phyloP scores from a whole-genome alignment of 1,140 invertebrate genomes.

The Yoshiicerus persimilis region DNA sequence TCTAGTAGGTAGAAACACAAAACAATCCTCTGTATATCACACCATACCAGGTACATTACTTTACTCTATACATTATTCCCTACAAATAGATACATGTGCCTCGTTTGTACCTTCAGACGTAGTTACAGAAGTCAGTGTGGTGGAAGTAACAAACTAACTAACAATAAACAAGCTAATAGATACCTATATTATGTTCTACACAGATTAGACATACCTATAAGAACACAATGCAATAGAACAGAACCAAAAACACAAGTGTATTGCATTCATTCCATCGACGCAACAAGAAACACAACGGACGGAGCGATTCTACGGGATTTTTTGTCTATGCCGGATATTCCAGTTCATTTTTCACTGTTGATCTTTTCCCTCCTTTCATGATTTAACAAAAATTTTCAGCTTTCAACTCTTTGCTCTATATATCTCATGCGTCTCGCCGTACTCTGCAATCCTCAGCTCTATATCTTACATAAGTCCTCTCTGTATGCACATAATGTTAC shows the following conservation, averaged over 20 bases:
- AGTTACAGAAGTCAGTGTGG: neutral
- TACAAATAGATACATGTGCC: too few species aligned
- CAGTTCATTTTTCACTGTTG: conserved; percentile 42
- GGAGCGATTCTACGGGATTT: conserved; percentile 44
- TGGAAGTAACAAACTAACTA: neutral
- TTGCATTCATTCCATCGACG: conserved; percentile 2
- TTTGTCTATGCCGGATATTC: conserved; percentile 43
- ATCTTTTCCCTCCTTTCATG: conserved; percentile 29
- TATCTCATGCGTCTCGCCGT: neutral
- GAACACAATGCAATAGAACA: neutral
- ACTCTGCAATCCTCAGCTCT: too few species aligned
- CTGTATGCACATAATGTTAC: too few species aligned
- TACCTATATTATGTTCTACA: neutral
- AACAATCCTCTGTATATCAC: neutral
- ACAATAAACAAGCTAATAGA: neutral
- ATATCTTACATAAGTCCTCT: too few species aligned
- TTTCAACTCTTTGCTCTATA: neutral
- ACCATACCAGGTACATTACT: neutral
- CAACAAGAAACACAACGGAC: conserved; percentile 36
- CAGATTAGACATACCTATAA: neutral
- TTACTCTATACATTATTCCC: neutral
- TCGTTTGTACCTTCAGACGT: too few species aligned
- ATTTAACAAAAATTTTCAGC: neutral
- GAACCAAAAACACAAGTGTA: conserved; percentile 3
- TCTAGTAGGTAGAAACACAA: neutral